These are phyloP conservation scores for Anthopleura xanthogrammica DNA, from an alignment of 92 coral and sea anemone species.

Conservation along the genomic window DNA sequence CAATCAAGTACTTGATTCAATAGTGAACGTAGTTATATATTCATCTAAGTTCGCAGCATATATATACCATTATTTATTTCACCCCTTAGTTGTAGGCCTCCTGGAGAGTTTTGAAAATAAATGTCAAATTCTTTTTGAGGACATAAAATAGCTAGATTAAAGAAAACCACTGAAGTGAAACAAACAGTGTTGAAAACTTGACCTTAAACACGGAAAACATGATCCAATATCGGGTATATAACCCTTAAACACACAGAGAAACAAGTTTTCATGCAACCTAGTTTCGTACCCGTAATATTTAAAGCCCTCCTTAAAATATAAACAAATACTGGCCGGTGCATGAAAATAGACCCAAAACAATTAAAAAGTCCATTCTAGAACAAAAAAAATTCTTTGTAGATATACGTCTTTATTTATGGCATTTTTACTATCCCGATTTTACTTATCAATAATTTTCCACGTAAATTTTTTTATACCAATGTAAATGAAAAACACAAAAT, in stretches of 20 bases:
- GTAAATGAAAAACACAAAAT: neutral
- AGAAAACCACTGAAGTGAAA: neutral
- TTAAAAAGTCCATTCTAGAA: neutral
- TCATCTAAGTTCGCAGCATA: neutral
- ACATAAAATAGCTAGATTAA: neutral
- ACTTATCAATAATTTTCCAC: neutral
- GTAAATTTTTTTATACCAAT: neutral
- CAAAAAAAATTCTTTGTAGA: neutral
- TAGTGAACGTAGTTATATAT: neutral
- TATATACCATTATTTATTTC: neutral
- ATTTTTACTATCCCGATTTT: neutral
- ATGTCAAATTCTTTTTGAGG: neutral
- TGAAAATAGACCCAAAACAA: neutral
- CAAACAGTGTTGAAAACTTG: neutral
- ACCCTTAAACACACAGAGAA: neutral
- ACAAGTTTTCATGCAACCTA: neutral
- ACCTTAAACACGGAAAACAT: neutral
- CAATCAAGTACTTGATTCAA: no score
- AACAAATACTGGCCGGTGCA: constrained; percentile 1
- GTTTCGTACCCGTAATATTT: neutral
- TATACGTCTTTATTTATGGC: neutral
- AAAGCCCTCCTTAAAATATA: neutral
- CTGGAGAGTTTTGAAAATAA: neutral
- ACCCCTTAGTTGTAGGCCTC: neutral
- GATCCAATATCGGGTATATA: neutral